Evolutionary conservation across 2,888 invertebrate genomes (phyloP).

Genomic region (Ashinkailepas kermadecensis): DNA sequence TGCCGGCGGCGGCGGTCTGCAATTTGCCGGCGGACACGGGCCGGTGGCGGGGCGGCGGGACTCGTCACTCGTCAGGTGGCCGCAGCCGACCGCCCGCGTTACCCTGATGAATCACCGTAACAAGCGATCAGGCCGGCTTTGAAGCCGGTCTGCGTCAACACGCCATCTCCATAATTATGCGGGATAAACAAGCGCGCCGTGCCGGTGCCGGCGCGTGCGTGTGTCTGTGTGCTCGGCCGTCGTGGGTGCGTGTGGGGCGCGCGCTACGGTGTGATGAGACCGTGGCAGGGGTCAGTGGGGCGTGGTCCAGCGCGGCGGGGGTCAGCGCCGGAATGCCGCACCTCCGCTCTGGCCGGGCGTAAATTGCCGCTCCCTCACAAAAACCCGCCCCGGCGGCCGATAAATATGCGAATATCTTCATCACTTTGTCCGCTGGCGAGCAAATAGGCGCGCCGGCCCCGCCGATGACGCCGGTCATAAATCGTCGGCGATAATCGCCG

Average conservation of each 20-base stretch:
- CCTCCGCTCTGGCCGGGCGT: neutral
- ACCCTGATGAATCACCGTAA: neutral
- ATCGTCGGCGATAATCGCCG: neutral
- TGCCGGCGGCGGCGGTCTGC: neutral
- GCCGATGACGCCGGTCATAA: neutral
- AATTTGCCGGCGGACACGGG: neutral
- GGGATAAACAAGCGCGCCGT: neutral
- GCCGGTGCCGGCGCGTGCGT: neutral
- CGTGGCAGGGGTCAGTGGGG: too few relatives aligned
- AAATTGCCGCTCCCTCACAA: neutral
- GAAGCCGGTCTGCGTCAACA: neutral
- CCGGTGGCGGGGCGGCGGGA: neutral
- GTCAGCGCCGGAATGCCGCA: neutral
- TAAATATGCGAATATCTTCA: constrained; percentile 7
- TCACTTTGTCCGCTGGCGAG: neutral
- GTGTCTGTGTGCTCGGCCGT: too few relatives aligned
- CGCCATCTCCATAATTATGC: constrained; percentile 14
- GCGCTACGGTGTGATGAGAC: neutral
- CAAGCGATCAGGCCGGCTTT: neutral
- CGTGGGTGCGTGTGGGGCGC: neutral
- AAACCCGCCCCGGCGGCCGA: neutral
- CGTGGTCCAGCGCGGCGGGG: neutral
- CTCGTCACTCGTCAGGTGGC: neutral
- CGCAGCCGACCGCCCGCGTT: neutral
- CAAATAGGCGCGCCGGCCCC: neutral